A percentile compares a stretch with the other conserved stretches of the same genome.
phyloP scores from a whole-genome alignment of 2,797 vertebrate genomes.

The Oophaga sylvatica region DNA sequence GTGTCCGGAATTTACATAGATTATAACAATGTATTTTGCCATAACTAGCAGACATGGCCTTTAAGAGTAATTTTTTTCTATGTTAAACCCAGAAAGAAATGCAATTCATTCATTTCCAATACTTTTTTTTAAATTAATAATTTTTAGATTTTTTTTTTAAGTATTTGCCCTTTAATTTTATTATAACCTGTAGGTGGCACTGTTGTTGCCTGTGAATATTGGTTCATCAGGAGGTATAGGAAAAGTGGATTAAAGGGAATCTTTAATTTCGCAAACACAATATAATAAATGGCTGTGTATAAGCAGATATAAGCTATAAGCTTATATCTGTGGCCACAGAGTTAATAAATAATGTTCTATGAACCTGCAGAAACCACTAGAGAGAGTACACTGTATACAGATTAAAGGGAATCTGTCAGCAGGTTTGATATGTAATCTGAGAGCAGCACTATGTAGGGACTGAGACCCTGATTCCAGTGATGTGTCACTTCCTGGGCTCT shows the following conservation, averaged over 20 bases:
- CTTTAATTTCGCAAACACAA: too few relatives aligned
- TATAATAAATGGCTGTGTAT: too few relatives aligned
- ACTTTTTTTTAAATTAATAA: neutral
- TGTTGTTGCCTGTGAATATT: neutral
- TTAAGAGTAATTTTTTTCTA: neutral
- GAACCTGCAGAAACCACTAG: too few relatives aligned
- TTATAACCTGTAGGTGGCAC: constrained; percentile 1
- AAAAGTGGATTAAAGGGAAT: neutral
- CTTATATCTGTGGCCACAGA: too few relatives aligned
- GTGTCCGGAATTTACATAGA: constrained; percentile 1
- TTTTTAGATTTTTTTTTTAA: neutral
- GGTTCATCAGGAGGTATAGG: neutral
- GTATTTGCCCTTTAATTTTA: neutral
- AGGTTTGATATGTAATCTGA: too few relatives aligned
- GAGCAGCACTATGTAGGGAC: too few relatives aligned
- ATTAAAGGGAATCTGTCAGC: too few relatives aligned
- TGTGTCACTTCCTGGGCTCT: too few relatives aligned
- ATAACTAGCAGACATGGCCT: neutral
- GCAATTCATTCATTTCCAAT: neutral
- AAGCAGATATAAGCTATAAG: too few relatives aligned
- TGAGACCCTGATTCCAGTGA: too few relatives aligned
- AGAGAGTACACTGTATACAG: too few relatives aligned
- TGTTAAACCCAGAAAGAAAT: neutral
- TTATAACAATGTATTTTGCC: neutral
- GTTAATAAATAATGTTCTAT: too few relatives aligned